A percentile compares a stretch with the other conserved stretches of the same genome.
These are phyloP conservation scores for Lophius piscatorius DNA, from an alignment of 2,113 vertebrate species.

Conservation along the genomic window DNA sequence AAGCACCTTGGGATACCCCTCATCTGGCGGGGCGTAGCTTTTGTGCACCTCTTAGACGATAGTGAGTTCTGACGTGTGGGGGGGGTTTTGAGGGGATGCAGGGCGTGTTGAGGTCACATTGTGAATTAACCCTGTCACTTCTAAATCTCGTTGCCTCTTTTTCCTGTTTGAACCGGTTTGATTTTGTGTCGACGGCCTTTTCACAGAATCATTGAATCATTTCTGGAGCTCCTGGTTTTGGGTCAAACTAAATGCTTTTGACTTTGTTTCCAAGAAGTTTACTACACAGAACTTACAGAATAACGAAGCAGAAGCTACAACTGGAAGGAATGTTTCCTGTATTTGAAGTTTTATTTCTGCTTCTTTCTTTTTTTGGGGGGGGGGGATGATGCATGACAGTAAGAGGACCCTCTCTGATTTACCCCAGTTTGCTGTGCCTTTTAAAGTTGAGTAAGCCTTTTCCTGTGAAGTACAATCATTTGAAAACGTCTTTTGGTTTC, in stretches of 20 bases:
- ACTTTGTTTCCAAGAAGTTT: not conserved
- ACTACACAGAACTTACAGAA: not conserved
- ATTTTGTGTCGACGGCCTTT: slow-evolving; percentile 13
- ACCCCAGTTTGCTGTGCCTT: slow-evolving; percentile 63
- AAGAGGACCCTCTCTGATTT: slow-evolving; percentile 37
- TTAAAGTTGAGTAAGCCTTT: slow-evolving; percentile 40
- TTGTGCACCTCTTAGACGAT: slow-evolving; percentile 7
- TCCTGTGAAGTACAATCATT: slow-evolving; percentile 81
- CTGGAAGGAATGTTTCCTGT: slow-evolving; percentile 30
- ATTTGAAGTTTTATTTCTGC: slow-evolving; percentile 43
- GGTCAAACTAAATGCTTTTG: slow-evolving; percentile 7
- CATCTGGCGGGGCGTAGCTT: slow-evolving; percentile 34
- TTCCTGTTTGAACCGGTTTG: slow-evolving; percentile 8
- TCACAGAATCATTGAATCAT: slow-evolving; percentile 17
- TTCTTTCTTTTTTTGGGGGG: slow-evolving; percentile 15
- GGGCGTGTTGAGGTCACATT: slow-evolving; percentile 1
- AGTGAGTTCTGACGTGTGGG: slow-evolving; percentile 16
- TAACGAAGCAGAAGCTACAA: slow-evolving; percentile 4
- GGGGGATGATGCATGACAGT: not conserved
- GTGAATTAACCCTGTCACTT: slow-evolving; percentile 10
- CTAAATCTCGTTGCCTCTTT: not conserved
- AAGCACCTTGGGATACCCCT: slow-evolving; percentile 46
- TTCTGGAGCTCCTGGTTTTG: slow-evolving; percentile 18
- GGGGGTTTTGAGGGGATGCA: not conserved
- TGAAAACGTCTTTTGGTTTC: slow-evolving; percentile 34